Evolutionary conservation across 2,888 invertebrate genomes (phyloP).

Genomic region (Euplagia quadripunctaria): DNA sequence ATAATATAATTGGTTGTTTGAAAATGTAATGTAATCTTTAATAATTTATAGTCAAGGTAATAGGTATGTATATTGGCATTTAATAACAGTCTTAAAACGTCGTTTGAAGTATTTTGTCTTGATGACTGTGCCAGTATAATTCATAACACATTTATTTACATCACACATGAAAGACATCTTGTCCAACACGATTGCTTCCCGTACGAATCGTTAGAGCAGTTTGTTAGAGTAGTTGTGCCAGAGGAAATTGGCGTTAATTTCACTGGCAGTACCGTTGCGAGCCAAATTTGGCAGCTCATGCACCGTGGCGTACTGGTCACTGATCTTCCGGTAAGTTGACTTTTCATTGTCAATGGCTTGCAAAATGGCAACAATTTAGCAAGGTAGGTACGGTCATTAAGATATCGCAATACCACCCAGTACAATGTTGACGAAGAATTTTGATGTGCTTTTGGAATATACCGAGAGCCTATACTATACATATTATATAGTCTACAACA

Average conservation of each 20-base stretch:
- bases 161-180: slow-evolving; percentile 1
- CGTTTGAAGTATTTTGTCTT: not conserved
- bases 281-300: slow-evolving; percentile 72
- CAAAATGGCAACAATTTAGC: slow-evolving; percentile 23
- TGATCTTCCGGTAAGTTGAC: slow-evolving; percentile 79
- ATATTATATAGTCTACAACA: not conserved
- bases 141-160: not conserved
- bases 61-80: too few relatives aligned
- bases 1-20: too few relatives aligned
- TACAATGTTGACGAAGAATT: not conserved
- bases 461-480: not conserved
- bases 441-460: not conserved
- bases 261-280: slow-evolving; percentile 79
- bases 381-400: slow-evolving; percentile 3
- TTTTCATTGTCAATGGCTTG: slow-evolving; percentile 36
- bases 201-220: slow-evolving; percentile 22
- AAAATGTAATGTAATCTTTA: too few relatives aligned
- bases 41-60: too few relatives aligned
- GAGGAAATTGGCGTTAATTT: slow-evolving; percentile 71
- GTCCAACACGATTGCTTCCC: slow-evolving; percentile 18
- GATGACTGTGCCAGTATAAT: not conserved
- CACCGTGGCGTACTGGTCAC: slow-evolving; percentile 67
- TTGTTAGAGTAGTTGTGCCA: slow-evolving; percentile 41
- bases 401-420: not conserved
- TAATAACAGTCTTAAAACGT: not conserved